Percentiles rank a stretch among this genome's conserved stretches.
phyloP scores from a whole-genome alignment of 1,140 invertebrate species.

The Trichonephila inaurata region DNA sequence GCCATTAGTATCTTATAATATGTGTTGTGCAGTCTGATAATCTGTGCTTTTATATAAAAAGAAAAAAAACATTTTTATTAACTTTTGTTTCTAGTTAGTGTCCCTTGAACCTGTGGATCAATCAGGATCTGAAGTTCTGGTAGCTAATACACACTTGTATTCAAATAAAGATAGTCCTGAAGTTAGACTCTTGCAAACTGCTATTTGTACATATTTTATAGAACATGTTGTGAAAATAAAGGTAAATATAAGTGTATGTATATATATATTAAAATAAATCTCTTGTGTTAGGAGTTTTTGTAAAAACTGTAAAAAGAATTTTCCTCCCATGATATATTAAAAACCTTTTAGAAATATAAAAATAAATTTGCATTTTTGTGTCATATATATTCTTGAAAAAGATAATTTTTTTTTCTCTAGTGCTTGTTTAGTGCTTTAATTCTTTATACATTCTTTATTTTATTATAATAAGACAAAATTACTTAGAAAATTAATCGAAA shows the following conservation, averaged over 20 bases:
- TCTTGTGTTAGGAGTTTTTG: too few relatives aligned
- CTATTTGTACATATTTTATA: conserved; percentile 79
- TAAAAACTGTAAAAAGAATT: too few relatives aligned
- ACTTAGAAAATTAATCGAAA: too few relatives aligned
- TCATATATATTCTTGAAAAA: too few relatives aligned
- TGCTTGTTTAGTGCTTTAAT: too few relatives aligned
- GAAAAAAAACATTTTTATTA: background rate
- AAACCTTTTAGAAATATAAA: too few relatives aligned
- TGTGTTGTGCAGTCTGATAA: background rate
- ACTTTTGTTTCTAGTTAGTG: conserved; percentile 81
- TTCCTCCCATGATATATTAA: too few relatives aligned
- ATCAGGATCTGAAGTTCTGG: conserved; percentile 81
- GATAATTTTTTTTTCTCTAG: too few relatives aligned
- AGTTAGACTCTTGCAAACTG: conserved; percentile 88
- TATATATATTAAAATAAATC: too few relatives aligned
- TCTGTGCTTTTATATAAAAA: background rate
- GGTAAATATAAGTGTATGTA: background rate
- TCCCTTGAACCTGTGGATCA: conserved; percentile 85
- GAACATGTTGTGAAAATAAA: conserved; percentile 83
- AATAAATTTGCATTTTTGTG: too few relatives aligned
- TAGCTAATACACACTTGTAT: conserved; percentile 95
- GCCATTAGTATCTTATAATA: background rate
- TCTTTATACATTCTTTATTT: too few relatives aligned
- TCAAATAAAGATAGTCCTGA: conserved; percentile 94
- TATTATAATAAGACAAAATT: too few relatives aligned